Evolutionary conservation across 1,140 invertebrate genomes (phyloP).

Genomic region (Drosophila neocordata): DNA sequence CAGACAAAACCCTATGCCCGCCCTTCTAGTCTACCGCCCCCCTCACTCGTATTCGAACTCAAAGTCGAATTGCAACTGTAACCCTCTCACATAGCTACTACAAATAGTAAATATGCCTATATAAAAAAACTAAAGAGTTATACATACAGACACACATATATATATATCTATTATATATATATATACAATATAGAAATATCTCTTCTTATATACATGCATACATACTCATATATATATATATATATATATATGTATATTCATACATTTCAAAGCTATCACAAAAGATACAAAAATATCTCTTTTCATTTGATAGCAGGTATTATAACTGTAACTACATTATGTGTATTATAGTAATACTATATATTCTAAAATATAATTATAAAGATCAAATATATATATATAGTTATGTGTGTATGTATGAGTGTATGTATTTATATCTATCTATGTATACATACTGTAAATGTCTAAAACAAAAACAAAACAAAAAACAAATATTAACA

Average conservation of each 20-base stretch:
- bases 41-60: slow-evolving; percentile 36
- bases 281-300: not conserved
- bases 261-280: not conserved
- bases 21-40: too few relatives aligned
- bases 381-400: slow-evolving; percentile 26
- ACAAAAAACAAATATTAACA: slow-evolving; percentile 21
- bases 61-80: not conserved
- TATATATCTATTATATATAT: slow-evolving; percentile 32
- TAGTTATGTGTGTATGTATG: slow-evolving; percentile 53
- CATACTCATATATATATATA: slow-evolving; percentile 33
- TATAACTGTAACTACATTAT: slow-evolving; percentile 29
- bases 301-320: not conserved
- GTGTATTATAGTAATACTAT: slow-evolving; percentile 32
- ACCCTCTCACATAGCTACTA: slow-evolving; percentile 22
- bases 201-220: not conserved
- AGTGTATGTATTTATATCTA: slow-evolving; percentile 61
- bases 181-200: slow-evolving; percentile 32
- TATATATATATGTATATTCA: slow-evolving; percentile 33
- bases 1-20: too few relatives aligned
- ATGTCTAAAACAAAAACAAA: slow-evolving; percentile 50
- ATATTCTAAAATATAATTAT: slow-evolving; percentile 9
- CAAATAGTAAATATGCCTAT: slow-evolving; percentile 42
- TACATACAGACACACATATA: slow-evolving; percentile 35
- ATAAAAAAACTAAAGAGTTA: slow-evolving; percentile 7
- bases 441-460: slow-evolving; percentile 50